These are phyloP conservation scores for Caenorhabditis macrosperma DNA, from an alignment of 2,888 invertebrate genomes.

Conservation along the genomic window DNA sequence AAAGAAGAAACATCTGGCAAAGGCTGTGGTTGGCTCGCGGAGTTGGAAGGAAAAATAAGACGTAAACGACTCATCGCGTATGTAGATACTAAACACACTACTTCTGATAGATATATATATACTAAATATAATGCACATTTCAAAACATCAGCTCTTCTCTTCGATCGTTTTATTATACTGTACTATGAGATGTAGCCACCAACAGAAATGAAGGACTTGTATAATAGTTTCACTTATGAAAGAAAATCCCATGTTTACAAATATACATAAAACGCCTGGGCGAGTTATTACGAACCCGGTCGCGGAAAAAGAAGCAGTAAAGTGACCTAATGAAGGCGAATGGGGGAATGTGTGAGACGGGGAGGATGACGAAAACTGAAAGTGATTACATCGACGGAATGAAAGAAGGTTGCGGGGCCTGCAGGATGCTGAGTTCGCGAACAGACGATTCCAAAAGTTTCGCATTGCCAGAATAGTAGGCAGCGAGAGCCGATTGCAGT, in stretches of 20 bases:
- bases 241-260: slow-evolving; percentile 31
- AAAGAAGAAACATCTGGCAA: too few species aligned
- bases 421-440: slow-evolving; percentile 55
- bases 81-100: too few species aligned
- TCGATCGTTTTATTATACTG: slow-evolving; percentile 12
- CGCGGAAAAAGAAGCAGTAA: slow-evolving; percentile 17
- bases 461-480: slow-evolving; percentile 71
- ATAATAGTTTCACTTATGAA: neutral
- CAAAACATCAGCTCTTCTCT: too few species aligned
- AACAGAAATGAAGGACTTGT: neutral
- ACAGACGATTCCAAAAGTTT: slow-evolving; percentile 64
- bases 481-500: slow-evolving; percentile 67
- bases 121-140: too few species aligned
- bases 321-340: slow-evolving; percentile 43
- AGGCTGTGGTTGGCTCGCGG: neutral
- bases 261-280: slow-evolving; percentile 42
- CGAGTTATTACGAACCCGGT: slow-evolving; percentile 30
- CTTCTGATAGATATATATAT: too few species aligned
- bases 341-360: neutral
- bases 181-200: neutral
- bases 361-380: neutral
- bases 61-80: too few species aligned
- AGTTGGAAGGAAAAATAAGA: neutral
- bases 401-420: slow-evolving; percentile 45
- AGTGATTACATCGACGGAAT: slow-evolving; percentile 40